Evolutionary conservation across 2,113 vertebrate genomes (phyloP), one percentile per base, ranked within the genome.

Genomic region (Rutilus rutilus): DNA sequence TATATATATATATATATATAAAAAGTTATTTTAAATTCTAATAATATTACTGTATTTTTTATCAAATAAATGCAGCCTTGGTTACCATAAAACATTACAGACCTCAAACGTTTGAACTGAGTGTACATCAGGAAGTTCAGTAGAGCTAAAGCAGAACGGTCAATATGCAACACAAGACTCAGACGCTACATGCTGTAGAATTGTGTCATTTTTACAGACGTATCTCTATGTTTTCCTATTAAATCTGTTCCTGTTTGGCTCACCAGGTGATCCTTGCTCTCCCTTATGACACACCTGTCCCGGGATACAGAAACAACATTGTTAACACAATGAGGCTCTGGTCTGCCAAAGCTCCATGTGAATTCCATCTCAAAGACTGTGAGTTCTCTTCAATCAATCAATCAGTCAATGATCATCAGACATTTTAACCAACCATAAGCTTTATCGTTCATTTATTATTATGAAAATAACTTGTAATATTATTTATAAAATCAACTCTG

Each of bases 251-350:
- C 4, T 36, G 11, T 78, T 75, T 82, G 86, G 21, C 71, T 84
- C 69, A 87, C 45, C 91, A 98, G 97, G 92, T 96, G 9, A 95
- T 98, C 54, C 67, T 98, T 90, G 97, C 97, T 76, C 92, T 98
- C 92, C 97, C 97, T 2, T 98, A 97, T 0, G 97, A 98, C 93
- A 98, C 97, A 0, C 97, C 97, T 0, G 88, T 98, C n/a, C 97
- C 97, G 0, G 97, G 97, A 71, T 98, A 97, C 90, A 96, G 96
- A 82, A 98, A 98, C 94, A 98, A 98, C 50, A 62, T 95, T 0
- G 97, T 97, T 83, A 98, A 98, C 94, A 98, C 97, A 82, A 98
- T 98, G 97, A 96, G 97, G 57, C 94, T 98, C 84, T 98, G 97
- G 97, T 98, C 97, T 0, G 97, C 97, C 9, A 96, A 97, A 91